Evolutionary conservation across 2,888 invertebrate genomes (phyloP), one percentile per base, ranked within the genome.

Genomic region (Biston betularia): DNA sequence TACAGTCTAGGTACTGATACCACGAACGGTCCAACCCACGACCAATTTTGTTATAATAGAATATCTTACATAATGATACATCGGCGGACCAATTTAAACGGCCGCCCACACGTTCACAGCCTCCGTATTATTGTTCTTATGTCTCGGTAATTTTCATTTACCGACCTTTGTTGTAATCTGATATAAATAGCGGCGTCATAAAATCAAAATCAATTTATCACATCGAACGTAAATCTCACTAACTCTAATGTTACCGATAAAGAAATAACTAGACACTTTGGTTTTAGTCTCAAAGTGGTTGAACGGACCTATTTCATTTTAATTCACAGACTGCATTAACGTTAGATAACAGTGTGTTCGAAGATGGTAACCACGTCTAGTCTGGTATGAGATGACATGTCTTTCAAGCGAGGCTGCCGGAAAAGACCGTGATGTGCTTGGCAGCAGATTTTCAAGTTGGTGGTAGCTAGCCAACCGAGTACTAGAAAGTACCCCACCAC

Each of bases 11-110:
- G 24, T 6, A 33, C 33, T 46, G 40, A 12, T 1, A 14, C 42
- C 15, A 44, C 48, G 44, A 54, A 15, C 15, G 15, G 54, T 65
- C 38, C 71, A 75, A 70, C 88, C 87, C 83, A 88, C 86, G 73
- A 72, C 46, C 72, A 58, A 60, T 69, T 65, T 58, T 68, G 69
- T 71, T 77, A 74, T 78, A 78, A 81, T 82, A 76, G 71, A 79
- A 77, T 78, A 82, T 75, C 75, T 74, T 77, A 81, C 69, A 82
- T 81, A 83, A 82, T 79, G 77, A 65, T 76, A 56, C 49, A 80
- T 79, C 66, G 65, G 63, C 69, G 75, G 67, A 80, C 83, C 77
- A 80, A 83, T 87, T 86, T 82, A 80, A 80, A 82, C 71, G 65
- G 68, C 82, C 50, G 65, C 88, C 89, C 84, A 89, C 89, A 75